Evolutionary conservation across 2,888 invertebrate genomes (phyloP).

Genomic region (Trissolcus japonicus): DNA sequence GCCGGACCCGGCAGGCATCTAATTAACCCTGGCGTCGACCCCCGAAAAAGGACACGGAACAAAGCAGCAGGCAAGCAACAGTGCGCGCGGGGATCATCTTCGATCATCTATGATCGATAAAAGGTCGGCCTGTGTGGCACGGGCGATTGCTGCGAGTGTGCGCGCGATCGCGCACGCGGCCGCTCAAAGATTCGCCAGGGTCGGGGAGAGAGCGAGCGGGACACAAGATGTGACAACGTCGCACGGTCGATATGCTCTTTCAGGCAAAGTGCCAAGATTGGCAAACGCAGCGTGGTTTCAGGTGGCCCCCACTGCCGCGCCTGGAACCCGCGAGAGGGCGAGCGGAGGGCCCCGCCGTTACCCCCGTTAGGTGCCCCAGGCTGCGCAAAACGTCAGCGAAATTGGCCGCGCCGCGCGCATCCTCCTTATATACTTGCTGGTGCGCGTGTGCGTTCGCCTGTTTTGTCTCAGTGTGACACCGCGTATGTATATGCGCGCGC

Average conservation of each 20-base stretch:
- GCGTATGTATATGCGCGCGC: constrained; percentile 15
- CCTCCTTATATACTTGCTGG: constrained; percentile 51
- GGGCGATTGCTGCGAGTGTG: constrained; percentile 28
- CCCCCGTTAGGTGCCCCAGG: constrained; percentile 36
- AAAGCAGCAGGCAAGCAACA: constrained; percentile 23
- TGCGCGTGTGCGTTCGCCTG: constrained; percentile 11
- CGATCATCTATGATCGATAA: constrained; percentile 52
- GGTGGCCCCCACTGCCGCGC: constrained; percentile 63
- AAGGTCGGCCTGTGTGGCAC: constrained; percentile 62
- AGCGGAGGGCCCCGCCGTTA: constrained; percentile 56
- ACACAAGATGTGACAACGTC: constrained; percentile 72
- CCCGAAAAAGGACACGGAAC: constrained; percentile 27
- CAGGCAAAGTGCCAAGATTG: constrained; percentile 77
- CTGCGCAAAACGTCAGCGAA: constrained; percentile 70
- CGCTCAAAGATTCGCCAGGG: constrained; percentile 41
- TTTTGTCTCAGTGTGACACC: too few species aligned
- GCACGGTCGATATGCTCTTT: constrained; percentile 77
- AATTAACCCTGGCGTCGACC: constrained; percentile 29
- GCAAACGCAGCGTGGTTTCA: constrained; percentile 71
- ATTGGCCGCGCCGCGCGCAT: constrained; percentile 64
- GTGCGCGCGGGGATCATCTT: constrained; percentile 45
- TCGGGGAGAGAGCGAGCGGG: constrained; percentile 20
- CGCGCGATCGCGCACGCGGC: constrained; percentile 11
- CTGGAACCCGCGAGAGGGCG: constrained; percentile 63
- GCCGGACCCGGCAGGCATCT: constrained; percentile 6